These are phyloP conservation scores for Andrena haemorrhoa DNA, from an alignment of 2,888 invertebrate species.

Conservation along the genomic window DNA sequence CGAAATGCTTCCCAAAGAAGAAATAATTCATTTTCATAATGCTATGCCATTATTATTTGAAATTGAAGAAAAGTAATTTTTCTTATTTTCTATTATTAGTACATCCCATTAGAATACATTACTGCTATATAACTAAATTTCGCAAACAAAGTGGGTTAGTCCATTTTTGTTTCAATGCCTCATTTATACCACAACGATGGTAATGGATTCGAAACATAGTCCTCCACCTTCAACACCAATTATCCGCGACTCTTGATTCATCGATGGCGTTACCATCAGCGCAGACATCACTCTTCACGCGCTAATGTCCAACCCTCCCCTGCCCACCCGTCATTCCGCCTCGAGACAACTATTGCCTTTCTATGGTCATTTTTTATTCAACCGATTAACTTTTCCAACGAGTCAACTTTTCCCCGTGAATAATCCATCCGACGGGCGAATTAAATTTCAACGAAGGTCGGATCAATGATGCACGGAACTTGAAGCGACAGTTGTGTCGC, in stretches of 20 bases:
- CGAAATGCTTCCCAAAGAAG: no score
- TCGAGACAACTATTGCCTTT: neutral
- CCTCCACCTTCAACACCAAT: neutral
- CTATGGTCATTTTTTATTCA: neutral
- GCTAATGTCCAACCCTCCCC: neutral
- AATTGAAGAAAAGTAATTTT: no score
- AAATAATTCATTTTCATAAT: no score
- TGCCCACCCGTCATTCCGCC: neutral
- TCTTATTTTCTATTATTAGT: no score
- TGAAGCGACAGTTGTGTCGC: slow-evolving; percentile 11
- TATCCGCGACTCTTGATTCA: no score
- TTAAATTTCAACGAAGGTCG: slow-evolving; percentile 10
- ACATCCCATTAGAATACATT: no score
- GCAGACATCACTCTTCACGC: neutral
- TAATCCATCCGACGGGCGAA: slow-evolving; percentile 4
- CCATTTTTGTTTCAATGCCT: no score
- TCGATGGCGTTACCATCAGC: neutral
- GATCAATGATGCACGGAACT: slow-evolving; percentile 21
- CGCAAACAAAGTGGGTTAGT: no score
- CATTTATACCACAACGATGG: neutral
- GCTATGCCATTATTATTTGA: no score
- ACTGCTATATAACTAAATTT: no score
- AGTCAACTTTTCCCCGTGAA: neutral
- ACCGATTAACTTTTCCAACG: neutral
- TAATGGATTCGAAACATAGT: neutral